These are phyloP conservation scores for Lasius fuliginosus DNA, from an alignment of 2,888 invertebrate genomes.

Conservation along the genomic window DNA sequence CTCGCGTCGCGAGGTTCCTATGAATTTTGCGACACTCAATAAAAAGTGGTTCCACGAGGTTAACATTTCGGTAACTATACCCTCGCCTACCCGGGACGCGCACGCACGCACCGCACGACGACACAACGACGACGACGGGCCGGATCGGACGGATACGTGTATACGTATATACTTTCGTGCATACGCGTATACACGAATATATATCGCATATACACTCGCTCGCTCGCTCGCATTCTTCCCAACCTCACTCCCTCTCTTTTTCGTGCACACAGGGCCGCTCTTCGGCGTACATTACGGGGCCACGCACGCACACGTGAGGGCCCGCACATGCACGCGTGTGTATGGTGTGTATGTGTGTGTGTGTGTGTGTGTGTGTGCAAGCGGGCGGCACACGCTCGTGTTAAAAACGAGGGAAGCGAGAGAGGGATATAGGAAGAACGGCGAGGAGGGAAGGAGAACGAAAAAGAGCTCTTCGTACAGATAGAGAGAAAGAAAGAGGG, in stretches of 20 bases:
- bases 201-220: conserved; percentile 23
- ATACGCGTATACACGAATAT: conserved; percentile 16
- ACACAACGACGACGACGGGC: conserved; percentile 30
- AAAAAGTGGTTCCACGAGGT: conserved; percentile 90
- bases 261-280: conserved; percentile 38
- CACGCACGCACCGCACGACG: conserved; percentile 67
- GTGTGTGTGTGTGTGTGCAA: conserved; percentile 27
- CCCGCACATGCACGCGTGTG: conserved; percentile 44
- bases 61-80: conserved; percentile 87
- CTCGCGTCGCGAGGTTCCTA: conserved; percentile 87
- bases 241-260: conserved; percentile 8
- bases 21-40: conserved; percentile 89
- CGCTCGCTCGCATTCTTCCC: conserved; percentile 2
- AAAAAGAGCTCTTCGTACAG: conserved; percentile 63
- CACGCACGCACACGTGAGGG: conserved; percentile 62
- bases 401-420: conserved; percentile 65
- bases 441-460: conserved; percentile 59
- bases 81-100: conserved; percentile 83
- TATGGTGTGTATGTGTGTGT: background rate
- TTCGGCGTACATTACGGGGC: conserved; percentile 55
- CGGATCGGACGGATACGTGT: conserved; percentile 43
- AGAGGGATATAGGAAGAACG: conserved; percentile 63
- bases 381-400: conserved; percentile 55
- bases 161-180: background rate
- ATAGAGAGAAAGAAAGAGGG: conserved; percentile 57